These are phyloP conservation scores for Sebastes steindachneri DNA, from an alignment of 2,797 vertebrate species.

Conservation along the genomic window DNA sequence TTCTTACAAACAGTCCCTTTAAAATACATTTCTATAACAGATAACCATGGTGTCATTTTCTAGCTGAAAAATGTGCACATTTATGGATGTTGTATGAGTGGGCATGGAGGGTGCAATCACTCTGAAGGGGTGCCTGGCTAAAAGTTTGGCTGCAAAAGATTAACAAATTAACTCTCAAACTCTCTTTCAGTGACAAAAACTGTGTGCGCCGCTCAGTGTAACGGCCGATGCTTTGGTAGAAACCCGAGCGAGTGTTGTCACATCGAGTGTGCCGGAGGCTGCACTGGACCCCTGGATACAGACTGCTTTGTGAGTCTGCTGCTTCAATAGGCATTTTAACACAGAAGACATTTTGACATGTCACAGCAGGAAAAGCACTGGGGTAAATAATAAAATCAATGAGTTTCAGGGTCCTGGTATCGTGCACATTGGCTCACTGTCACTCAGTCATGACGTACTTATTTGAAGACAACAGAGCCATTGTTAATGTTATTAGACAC, in stretches of 20 bases:
- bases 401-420: neutral
- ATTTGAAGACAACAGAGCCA: neutral
- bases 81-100: neutral
- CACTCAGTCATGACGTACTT: neutral
- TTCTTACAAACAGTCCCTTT: neutral
- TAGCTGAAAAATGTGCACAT: neutral
- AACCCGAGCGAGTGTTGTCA: slow-evolving; percentile 94
- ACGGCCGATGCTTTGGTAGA: slow-evolving; percentile 91
- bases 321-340: neutral
- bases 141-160: neutral
- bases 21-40: neutral
- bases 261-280: slow-evolving; percentile 95
- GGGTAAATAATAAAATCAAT: neutral
- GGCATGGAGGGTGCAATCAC: neutral
- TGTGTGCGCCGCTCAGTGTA: slow-evolving; percentile 94
- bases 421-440: neutral
- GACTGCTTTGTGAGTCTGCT: slow-evolving; percentile 91
- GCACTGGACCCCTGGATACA: slow-evolving; percentile 89
- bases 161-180: neutral
- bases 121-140: neutral
- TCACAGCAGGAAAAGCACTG: neutral
- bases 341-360: neutral
- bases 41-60: neutral
- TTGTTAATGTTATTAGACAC: neutral
- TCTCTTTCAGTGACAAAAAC: slow-evolving; percentile 91